phyloP scores from a whole-genome alignment of 2,113 vertebrate species.

The Catharus bicknelli region DNA sequence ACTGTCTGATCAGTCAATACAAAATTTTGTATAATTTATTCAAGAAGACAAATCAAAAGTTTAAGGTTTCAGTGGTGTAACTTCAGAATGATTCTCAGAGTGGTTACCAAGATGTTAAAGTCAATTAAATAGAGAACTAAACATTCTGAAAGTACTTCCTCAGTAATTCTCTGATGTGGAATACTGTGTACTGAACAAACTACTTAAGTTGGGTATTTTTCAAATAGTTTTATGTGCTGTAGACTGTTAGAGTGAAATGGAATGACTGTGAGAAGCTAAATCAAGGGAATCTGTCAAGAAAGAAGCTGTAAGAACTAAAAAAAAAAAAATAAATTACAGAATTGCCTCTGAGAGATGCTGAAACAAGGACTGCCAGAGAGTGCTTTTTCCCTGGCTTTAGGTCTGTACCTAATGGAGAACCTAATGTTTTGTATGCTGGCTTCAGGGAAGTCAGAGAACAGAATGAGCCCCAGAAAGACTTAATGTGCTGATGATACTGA shows the following conservation, averaged over 20 bases:
- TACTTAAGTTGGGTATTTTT: background rate
- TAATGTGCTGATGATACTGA: background rate
- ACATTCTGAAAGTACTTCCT: background rate
- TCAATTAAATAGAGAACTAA: background rate
- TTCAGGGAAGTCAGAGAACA: slow-evolving; percentile 3
- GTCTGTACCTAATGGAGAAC: background rate
- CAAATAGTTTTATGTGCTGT: background rate
- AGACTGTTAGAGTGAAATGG: background rate
- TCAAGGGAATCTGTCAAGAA: background rate
- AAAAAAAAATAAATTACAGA: background rate
- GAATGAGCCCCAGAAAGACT: background rate
- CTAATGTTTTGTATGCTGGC: background rate
- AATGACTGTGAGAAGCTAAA: background rate
- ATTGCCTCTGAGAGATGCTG: background rate
- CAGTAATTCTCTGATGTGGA: background rate
- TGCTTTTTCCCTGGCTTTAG: background rate
- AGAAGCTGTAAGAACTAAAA: background rate
- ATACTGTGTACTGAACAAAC: background rate
- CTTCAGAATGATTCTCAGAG: background rate
- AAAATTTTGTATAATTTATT: background rate
- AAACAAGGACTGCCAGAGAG: background rate
- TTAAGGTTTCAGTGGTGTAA: background rate
- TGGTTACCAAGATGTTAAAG: background rate
- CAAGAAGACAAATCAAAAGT: background rate
- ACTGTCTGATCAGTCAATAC: background rate